Evolutionary conservation across 2,797 vertebrate species (phyloP).

Genomic region (Pygocentrus nattereri): DNA sequence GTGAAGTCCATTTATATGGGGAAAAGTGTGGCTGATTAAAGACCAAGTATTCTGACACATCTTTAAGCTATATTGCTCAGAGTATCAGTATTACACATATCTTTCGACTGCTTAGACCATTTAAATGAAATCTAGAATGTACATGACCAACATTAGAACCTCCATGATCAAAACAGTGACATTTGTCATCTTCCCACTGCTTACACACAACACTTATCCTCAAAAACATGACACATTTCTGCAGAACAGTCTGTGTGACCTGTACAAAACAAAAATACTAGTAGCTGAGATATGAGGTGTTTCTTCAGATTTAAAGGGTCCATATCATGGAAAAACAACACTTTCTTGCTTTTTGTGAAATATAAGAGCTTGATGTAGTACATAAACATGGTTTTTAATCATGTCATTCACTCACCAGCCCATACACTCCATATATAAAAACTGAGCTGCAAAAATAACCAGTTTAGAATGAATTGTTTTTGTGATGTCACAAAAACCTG

Average conservation of each 20-base stretch:
- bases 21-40: neutral
- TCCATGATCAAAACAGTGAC: neutral
- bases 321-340: no score
- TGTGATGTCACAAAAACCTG: no score
- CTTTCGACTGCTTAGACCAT: neutral
- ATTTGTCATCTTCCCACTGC: neutral
- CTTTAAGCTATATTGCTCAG: neutral
- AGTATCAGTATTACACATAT: constrained; percentile 8
- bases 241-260: constrained; percentile 3
- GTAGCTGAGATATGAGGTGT: neutral
- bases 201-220: neutral
- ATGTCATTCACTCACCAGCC: no score
- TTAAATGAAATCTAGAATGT: constrained; percentile 15
- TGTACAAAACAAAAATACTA: neutral
- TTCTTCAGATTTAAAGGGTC: neutral
- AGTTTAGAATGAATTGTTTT: no score
- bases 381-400: no score
- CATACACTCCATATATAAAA: no score
- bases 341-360: no score
- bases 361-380: no score
- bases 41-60: neutral
- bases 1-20: constrained; percentile 6
- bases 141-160: neutral
- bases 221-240: neutral
- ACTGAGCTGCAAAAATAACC: no score